Base-by-base conservation (phyloP, 1,140 invertebrate genomes). In the Patella vulgata region DNA sequence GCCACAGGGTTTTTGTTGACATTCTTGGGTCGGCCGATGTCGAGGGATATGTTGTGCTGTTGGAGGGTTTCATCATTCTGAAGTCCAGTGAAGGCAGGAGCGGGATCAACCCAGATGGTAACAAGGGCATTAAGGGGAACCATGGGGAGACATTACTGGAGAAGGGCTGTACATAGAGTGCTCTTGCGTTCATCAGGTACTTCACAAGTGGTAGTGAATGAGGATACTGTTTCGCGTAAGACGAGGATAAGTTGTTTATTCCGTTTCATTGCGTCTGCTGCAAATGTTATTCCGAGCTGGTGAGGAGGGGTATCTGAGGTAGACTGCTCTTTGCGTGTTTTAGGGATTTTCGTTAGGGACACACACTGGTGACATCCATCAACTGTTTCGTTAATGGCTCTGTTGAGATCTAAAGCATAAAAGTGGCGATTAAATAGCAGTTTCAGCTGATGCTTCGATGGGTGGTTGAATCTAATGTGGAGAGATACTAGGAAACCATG, bases 351-450 rank as follows among this genome's bases (percentile, higher is more conserved):
- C n/a, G 59, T 27, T 11, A 66, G 28, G 17, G 42, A 44, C n/a
- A 42, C 53, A 44, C 67, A 72, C 12, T 12, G 21, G 33, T 62
- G 47, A 36, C 65, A 71, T 11, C 8, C n/a, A 28, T 59, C 57
- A 40, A 33, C 39, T 17, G 52, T 47, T 4, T 19, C 14, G 14
- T 52, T 42, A 3, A 60, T 42, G 1, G 52, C 40, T 47, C 60
- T 66, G 23, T 63, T 50, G 55, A 70, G 55, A 31, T 72, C 65
- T 17, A 60, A 55, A 11, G 56, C 63, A 53, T 50, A 70, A 47
- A 71, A 68, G 40, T 61, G 57, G 6, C 59, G 28, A 27, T 52
- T 23, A 14, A 67, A 39, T 2, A 67, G 56, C 19, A 30, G 19
- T 46, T 59, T 59, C 12, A 70, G 33, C 19, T 67, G 50, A 19